Evolutionary conservation across 2,113 vertebrate genomes (phyloP), one percentile per base, ranked within the genome.

Genomic region (Cyphomyrus plagiostoma): DNA sequence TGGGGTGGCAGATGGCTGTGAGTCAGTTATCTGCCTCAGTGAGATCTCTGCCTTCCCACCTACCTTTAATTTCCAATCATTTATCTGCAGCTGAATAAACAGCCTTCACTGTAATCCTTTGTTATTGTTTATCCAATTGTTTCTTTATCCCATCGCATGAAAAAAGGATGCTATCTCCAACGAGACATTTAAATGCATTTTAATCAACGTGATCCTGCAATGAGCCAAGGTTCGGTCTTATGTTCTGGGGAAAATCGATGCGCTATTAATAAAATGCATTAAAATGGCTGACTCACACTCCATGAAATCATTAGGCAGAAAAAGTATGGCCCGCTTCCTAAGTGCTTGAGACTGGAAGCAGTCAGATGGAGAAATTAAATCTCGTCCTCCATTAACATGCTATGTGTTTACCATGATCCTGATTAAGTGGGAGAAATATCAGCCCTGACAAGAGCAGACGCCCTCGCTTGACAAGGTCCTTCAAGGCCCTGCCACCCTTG

Each of bases 181-280:
- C 30, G 39, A 35, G 53, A 88, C 39, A 62, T 88, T 88, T 62
- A 88, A 88, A 62, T 88, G 56, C 56, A 88, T 42, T 88, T 88
- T 88, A 88, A 74, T 88, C 39, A 88, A 45, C 35, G n/a, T 7
- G 39, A 70, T 88, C 58, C 45, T 30, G 3, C 53, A 49, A 88
- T 15, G 42, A 88, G 58, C n/a, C 10, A 53, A 23, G 62, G 17
- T 88, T 48, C 4, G 6, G 45, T 70, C 30, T 88, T 74, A 74
- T 74, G 87, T 88, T 49, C 56, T 62, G 15, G 21, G 87, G 52
- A 62, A 88, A 88, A 87, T 88, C 87, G 11, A 88, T 88, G 58
- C 42, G 5, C 62, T 88, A 49, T 88, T 88, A 88, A 88, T 74
- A 74, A 58, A 88, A 88, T 88, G n/a, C 58, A 88, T 74, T 88